Evolutionary conservation across 2,888 invertebrate genomes (phyloP), one percentile per base, ranked within the genome.

Genomic region (Epistrophella euchroma): DNA sequence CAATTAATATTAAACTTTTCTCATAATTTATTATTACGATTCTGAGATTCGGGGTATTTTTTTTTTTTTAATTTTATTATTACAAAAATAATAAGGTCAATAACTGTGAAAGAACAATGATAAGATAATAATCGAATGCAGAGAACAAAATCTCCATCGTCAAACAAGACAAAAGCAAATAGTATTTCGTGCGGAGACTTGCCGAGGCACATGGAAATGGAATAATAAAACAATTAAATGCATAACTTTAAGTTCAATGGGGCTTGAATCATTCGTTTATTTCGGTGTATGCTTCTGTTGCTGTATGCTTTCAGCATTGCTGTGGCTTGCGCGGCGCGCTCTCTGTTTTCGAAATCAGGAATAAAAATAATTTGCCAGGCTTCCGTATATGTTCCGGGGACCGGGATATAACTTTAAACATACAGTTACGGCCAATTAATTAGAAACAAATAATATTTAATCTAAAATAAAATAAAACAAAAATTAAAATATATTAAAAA

Each of bases 211-310:
- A 72, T 68, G 22, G 55, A 50, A 83, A 68, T 55, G 78, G 66
- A 52, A 80, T 60, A 85, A 80, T 76, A 80, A 80, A 85, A 71
- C 75, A 85, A 80, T 85, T 80, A 85, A 85, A 85, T 55, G 80
- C 84, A 75, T 60, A 58, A 35, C 47, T 6, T 13, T 28, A 40
- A 22, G 75, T 66, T 56, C 50, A 71, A 58, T 80, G 37, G 76
- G n/a, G 25, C 56, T 71, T 56, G 71, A 28, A 56, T 56, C 19
- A 22, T 56, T 64, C 37, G 11, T 52, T 70, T 55, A 47, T 47
- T 43, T 43, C n/a, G 43, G 19, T 62, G 55, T 25, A 35, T 62
- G 13, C 52, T 7, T 40, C 3, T 15, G 28, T n/a, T n/a, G 19
- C 11, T 22, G 9, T n/a, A 40, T 4, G 43, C n/a, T 43, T 7